Evolutionary conservation across 2,888 invertebrate genomes (phyloP).

Genomic region (Lithosia quadra): DNA sequence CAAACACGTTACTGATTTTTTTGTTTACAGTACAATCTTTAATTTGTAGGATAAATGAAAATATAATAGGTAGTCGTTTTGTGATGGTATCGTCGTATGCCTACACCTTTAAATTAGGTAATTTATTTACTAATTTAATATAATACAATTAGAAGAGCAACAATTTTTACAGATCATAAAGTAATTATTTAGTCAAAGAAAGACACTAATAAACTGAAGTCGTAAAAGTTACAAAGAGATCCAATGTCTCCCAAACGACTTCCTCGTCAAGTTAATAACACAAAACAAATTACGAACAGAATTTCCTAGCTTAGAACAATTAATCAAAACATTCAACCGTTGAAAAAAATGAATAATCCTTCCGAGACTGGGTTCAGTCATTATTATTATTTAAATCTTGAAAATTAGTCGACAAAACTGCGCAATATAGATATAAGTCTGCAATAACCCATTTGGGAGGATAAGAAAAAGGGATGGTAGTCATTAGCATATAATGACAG

Average conservation of each 20-base stretch:
- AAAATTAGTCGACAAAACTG: conserved; percentile 78
- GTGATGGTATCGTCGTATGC: not conserved
- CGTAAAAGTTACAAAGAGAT: conserved; percentile 61
- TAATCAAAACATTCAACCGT: conserved; percentile 77
- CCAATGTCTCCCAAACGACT: conserved; percentile 77
- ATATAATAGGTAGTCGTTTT: conserved; percentile 20
- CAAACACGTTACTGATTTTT: conserved; percentile 26
- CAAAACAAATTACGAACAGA: conserved; percentile 80
- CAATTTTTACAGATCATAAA: not conserved
- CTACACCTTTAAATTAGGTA: too few species aligned
- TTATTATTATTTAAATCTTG: conserved; percentile 85
- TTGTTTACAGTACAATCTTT: conserved; percentile 39
- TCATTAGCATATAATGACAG: conserved; percentile 90
- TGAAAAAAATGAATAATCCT: conserved; percentile 75
- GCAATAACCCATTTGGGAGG: conserved; percentile 86
- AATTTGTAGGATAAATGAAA: conserved; percentile 27
- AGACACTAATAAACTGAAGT: conserved; percentile 25
- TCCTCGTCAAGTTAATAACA: conserved; percentile 82
- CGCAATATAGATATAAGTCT: conserved; percentile 82
- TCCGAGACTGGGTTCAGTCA: conserved; percentile 60
- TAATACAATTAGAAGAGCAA: conserved; percentile 8
- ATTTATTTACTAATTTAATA: not conserved
- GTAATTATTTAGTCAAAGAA: conserved; percentile 15
- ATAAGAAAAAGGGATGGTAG: conserved; percentile 87
- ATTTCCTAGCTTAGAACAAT: conserved; percentile 75